These are phyloP conservation scores for Choloepus hoffmanni DNA, from an alignment of 2,113 vertebrate species.

Conservation along the genomic window DNA sequence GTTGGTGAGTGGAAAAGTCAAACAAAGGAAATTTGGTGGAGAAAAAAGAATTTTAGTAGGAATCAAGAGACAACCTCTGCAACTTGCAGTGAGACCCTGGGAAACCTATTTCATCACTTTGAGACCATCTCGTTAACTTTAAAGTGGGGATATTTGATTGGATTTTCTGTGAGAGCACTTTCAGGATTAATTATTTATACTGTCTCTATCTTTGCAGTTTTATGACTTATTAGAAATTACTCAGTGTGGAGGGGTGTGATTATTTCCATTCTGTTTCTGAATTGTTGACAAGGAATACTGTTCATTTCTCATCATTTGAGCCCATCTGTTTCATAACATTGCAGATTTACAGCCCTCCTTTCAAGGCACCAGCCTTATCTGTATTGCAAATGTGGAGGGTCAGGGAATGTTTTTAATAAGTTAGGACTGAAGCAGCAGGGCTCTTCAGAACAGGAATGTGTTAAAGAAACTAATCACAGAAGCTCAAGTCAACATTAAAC, in stretches of 20 bases:
- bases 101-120: background rate
- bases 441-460: background rate
- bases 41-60: background rate
- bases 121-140: background rate
- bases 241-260: background rate
- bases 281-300: background rate
- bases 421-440: background rate
- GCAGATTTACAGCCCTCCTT: constrained; percentile 20
- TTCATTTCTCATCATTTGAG: background rate
- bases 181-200: background rate
- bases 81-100: background rate
- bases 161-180: background rate
- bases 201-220: background rate
- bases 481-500: constrained; percentile 9
- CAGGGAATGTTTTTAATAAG: constrained; percentile 41
- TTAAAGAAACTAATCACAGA: constrained; percentile 50
- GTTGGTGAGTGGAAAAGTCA: background rate
- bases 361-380: background rate
- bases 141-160: no score
- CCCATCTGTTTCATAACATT: constrained; percentile 22
- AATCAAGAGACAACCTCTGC: background rate
- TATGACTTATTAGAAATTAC: background rate
- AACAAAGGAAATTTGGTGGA: background rate
- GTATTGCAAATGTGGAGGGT: constrained; percentile 20
- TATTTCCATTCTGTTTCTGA: background rate